phyloP scores from a whole-genome alignment of 2,113 vertebrate species.

The Planiliza haematocheilus region DNA sequence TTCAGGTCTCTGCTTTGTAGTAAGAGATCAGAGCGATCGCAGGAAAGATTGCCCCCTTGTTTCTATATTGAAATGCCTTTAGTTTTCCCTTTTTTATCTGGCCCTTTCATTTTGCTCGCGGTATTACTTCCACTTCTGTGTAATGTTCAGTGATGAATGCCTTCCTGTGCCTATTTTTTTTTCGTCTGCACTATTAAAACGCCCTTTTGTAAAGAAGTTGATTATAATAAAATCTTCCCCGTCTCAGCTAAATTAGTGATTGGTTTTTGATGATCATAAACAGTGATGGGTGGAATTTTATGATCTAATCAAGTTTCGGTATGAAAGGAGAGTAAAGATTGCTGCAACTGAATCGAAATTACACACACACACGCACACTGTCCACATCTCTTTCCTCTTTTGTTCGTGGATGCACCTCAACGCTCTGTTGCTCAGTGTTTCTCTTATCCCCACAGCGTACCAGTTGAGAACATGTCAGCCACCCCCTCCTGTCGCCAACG shows the following conservation, averaged over 20 bases:
- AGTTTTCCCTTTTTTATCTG: constrained; percentile 24
- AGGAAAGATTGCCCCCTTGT: neutral
- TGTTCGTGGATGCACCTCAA: constrained; percentile 1
- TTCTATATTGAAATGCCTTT: constrained; percentile 2
- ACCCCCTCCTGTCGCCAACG: constrained; percentile 89
- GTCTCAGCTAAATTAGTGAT: constrained; percentile 62
- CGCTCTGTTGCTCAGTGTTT: constrained; percentile 33
- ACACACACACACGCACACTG: neutral
- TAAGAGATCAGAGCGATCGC: neutral
- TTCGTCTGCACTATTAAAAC: constrained; percentile 41
- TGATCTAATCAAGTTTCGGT: constrained; percentile 48
- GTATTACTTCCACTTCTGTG: constrained; percentile 27
- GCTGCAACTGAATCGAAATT: constrained; percentile 14
- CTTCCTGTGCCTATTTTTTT: constrained; percentile 43
- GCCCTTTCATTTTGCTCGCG: constrained; percentile 27
- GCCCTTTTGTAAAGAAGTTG: constrained; percentile 43
- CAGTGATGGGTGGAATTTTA: constrained; percentile 54
- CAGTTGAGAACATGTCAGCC: constrained; percentile 93
- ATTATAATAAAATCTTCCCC: constrained; percentile 59
- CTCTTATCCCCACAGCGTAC: constrained; percentile 85
- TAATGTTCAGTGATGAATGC: constrained; percentile 62
- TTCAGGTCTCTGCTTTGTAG: constrained; percentile 12
- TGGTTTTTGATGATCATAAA: constrained; percentile 65
- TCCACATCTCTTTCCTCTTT: neutral
- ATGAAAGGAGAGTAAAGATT: constrained; percentile 24